Conservation (phyloP, 2,113 vertebrate genomes). For the Planiliza haematocheilus region DNA sequence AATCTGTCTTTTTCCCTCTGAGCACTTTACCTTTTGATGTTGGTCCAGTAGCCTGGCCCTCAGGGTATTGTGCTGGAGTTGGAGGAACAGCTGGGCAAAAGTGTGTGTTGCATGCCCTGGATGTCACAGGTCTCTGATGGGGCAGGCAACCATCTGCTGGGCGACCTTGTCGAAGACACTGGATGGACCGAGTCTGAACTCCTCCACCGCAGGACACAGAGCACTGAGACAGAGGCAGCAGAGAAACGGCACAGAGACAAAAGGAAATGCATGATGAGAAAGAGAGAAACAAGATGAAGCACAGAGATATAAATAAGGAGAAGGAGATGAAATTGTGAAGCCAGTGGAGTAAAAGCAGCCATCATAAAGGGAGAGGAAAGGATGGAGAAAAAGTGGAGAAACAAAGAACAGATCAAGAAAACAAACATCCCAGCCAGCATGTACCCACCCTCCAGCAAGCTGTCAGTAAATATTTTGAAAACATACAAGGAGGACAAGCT, state of each 20-base stretch:
- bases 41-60: conserved; percentile 40
- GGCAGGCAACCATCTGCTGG: conserved; percentile 86
- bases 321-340: conserved; percentile 21
- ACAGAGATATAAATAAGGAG: conserved; percentile 36
- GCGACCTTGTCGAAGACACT: conserved; percentile 91
- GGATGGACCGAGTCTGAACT: conserved; percentile 89
- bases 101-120: conserved; percentile 94
- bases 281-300: neutral
- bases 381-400: conserved; percentile 39
- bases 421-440: conserved; percentile 62
- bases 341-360: conserved; percentile 5
- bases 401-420: conserved; percentile 65
- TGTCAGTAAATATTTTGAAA: conserved; percentile 67
- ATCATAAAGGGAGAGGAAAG: conserved; percentile 31
- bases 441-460: conserved; percentile 59
- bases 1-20: neutral
- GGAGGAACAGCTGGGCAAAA: conserved; percentile 87
- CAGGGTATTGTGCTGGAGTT: conserved; percentile 23
- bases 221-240: conserved; percentile 84
- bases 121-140: conserved; percentile 88
- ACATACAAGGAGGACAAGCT: conserved; percentile 59
- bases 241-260: conserved; percentile 1
- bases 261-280: conserved; percentile 23
- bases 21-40: conserved; percentile 64
- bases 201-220: conserved; percentile 96